phyloP scores from a whole-genome alignment of 1,140 invertebrate genomes.

The Bombus turneri region DNA sequence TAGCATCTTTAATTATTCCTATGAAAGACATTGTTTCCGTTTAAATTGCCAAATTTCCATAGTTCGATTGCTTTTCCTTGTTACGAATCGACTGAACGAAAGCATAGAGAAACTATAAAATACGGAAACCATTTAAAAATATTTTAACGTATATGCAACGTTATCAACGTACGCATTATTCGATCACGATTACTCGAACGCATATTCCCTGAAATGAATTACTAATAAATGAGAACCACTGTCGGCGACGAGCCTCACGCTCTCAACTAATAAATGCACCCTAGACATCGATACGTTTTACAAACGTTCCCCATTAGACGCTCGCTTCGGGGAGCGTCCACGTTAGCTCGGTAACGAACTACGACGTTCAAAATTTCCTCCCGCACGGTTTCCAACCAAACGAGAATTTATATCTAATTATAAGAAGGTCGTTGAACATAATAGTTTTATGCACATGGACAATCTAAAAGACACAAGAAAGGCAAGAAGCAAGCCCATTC shows the following conservation, averaged over 20 bases:
- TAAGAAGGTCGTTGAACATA: not conserved
- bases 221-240: conserved; percentile 50
- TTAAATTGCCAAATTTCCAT: not conserved
- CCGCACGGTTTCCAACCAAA: not conserved
- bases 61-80: not conserved
- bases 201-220: not conserved
- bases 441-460: not conserved
- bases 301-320: not conserved
- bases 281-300: not conserved
- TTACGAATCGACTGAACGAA: not conserved
- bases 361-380: not conserved
- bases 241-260: conserved; percentile 34
- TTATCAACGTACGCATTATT: conserved; percentile 31
- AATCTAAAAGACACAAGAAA: not conserved
- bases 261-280: conserved; percentile 6
- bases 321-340: not conserved
- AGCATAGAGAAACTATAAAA: not conserved
- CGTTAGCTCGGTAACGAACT: not conserved
- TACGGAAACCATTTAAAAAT: no score
- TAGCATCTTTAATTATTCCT: not conserved
- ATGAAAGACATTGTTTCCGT: conserved; percentile 20
- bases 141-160: not conserved
- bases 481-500: not conserved
- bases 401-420: not conserved
- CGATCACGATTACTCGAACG: not conserved